Conservation (phyloP, 2,888 invertebrate species). For the Drosophila atroscutellata region DNA sequence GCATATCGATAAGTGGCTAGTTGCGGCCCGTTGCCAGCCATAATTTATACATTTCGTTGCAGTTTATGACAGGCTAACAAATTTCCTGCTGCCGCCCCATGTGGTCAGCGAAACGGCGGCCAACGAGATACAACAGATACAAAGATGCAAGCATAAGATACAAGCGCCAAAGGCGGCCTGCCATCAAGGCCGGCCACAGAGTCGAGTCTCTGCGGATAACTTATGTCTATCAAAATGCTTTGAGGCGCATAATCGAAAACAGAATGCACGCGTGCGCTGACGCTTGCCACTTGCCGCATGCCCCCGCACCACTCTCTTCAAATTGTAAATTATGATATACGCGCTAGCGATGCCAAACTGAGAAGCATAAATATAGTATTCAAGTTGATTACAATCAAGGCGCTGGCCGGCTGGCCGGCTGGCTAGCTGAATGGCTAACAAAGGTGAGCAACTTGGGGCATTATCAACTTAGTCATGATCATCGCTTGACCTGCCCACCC, state of each 20-base stretch:
- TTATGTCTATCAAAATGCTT: constrained; percentile 66
- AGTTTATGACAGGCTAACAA: constrained; percentile 79
- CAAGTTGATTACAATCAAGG: constrained; percentile 64
- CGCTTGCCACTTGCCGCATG: constrained; percentile 10
- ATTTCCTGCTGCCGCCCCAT: constrained; percentile 73
- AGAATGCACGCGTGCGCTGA: constrained; percentile 63
- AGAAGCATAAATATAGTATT: constrained; percentile 66
- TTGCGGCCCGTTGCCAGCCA: constrained; percentile 52
- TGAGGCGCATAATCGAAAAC: constrained; percentile 77
- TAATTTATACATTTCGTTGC: constrained; percentile 77
- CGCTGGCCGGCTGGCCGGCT: constrained; percentile 13
- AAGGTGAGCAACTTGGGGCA: constrained; percentile 60
- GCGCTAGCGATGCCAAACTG: constrained; percentile 22
- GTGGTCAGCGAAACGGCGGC: constrained; percentile 61
- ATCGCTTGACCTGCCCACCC: constrained; percentile 63
- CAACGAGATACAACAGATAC: constrained; percentile 58
- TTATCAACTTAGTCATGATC: constrained; percentile 41
- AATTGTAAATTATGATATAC: constrained; percentile 76
- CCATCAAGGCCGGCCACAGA: constrained; percentile 64
- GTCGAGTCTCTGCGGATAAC: constrained; percentile 36
- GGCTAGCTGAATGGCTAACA: constrained; percentile 10
- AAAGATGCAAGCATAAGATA: constrained; percentile 56
- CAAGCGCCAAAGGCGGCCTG: constrained; percentile 65
- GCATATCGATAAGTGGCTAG: constrained; percentile 63
- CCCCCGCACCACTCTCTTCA: constrained; percentile 5